Conservation (phyloP, 2,888 invertebrate species). For the Allacma fusca region DNA sequence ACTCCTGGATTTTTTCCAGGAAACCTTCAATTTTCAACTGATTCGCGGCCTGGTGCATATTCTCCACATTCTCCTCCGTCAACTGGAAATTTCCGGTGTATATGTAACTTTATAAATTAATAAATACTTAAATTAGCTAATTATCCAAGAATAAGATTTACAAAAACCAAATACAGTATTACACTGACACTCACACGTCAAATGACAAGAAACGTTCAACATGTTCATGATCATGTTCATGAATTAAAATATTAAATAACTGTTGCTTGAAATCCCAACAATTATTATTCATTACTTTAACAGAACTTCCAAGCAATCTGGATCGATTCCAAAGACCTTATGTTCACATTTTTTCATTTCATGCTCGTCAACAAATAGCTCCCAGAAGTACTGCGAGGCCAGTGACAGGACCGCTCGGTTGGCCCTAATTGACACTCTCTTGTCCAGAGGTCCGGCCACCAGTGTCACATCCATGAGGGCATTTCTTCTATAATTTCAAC, state of each 20-base stretch:
- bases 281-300: not conserved
- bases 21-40: not conserved
- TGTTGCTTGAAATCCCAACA: not conserved
- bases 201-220: too few relatives aligned
- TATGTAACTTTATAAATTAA: constrained; percentile 24
- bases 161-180: too few relatives aligned
- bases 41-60: constrained; percentile 12
- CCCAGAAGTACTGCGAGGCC: constrained; percentile 24
- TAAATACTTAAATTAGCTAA: not conserved
- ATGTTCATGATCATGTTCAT: too few relatives aligned
- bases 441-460: not conserved
- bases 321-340: constrained; percentile 15
- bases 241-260: not conserved
- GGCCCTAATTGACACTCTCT: constrained; percentile 2
- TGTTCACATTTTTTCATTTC: too few relatives aligned
- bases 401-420: constrained; percentile 6
- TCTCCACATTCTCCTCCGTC: constrained; percentile 17
- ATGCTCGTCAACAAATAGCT: not conserved
- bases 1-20: constrained; percentile 20
- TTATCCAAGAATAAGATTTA: not conserved
- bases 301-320: not conserved
- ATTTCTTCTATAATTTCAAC: constrained; percentile 1
- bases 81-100: constrained; percentile 20
- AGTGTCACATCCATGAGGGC: constrained; percentile 9
- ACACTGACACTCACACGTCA: too few relatives aligned